Evolutionary conservation across 2,113 vertebrate genomes (phyloP).

Genomic region (Acinonyx jubatus): DNA sequence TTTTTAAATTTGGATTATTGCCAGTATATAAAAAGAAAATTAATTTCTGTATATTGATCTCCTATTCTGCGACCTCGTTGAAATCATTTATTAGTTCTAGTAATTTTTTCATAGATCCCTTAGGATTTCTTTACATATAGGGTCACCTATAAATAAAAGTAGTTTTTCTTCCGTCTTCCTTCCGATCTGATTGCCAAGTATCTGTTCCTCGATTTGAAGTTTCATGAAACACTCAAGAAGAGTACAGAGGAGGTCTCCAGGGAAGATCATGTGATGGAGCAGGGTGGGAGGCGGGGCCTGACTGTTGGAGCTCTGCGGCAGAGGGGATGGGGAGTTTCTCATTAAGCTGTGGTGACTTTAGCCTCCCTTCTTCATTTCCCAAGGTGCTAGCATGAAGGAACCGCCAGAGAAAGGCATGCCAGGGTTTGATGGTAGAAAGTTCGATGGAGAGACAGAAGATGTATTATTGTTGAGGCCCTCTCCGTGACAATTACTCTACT

Average conservation of each 20-base stretch:
- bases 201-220: constrained; percentile 33
- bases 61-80: neutral
- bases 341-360: neutral
- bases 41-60: neutral
- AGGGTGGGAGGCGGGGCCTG: neutral
- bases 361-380: neutral
- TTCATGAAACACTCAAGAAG: neutral
- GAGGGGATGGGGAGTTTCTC: neutral
- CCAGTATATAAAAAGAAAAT: neutral
- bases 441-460: neutral
- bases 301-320: neutral
- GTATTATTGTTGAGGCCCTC: neutral
- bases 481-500: neutral
- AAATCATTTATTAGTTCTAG: neutral
- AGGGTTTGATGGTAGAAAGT: neutral
- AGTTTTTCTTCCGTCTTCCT: constrained; percentile 34
- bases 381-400: neutral
- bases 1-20: neutral
- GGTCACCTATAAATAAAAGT: neutral
- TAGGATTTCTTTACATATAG: neutral
- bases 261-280: neutral
- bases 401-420: neutral
- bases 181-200: neutral
- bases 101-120: neutral
- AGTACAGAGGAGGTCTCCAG: neutral